Base-by-base conservation (phyloP, 2,113 vertebrate species). In the Erpornis zantholeuca region DNA sequence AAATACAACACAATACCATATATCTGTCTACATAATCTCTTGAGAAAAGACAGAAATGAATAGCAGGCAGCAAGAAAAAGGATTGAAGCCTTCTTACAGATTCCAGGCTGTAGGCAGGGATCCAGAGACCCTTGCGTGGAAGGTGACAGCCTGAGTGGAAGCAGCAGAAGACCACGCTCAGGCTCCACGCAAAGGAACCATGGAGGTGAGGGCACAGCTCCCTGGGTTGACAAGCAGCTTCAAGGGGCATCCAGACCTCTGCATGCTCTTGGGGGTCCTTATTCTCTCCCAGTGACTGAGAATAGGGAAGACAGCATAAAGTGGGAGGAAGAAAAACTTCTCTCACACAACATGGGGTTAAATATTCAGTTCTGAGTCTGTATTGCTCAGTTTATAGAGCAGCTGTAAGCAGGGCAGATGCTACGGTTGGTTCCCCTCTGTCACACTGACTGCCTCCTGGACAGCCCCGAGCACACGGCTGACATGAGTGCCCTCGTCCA, bases 141-240 rank as follows among this genome's bases (percentile, higher is more conserved):
- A 78, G 24, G 6, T 64, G 20, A 25, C 38, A 33, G 23, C n/a
- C 38, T 27, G 16, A 44, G 12, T 36, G 44, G 25, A 59, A 68
- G 40, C 47, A 76, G 21, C 8, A 71, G n/a, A 21, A 40, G 10
- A 7, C 8, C 5, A 12, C 33, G 5, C 14, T 68, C 38, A 7
- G 0, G 0, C 9, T 68, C 35, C 18, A 61, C 12, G 12, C 1
- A 0, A 25, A 47, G 24, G 53, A 86, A 22, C 7, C 0, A 0
- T 18, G 31, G 38, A 40, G 18, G 12, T 3, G 10, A 52, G 19
- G 35, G 8, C 22, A 85, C 24, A 44, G 40, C 11, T 45, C 6
- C 13, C 50, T 18, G 24, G 8, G 6, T 8, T 69, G 33, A 16
- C 25, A 10, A 7, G 9, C 7, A 14, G n/a, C 59, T 52, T 40